phyloP scores from a whole-genome alignment of 1,140 invertebrate genomes.

The Drosophila sechellia region DNA sequence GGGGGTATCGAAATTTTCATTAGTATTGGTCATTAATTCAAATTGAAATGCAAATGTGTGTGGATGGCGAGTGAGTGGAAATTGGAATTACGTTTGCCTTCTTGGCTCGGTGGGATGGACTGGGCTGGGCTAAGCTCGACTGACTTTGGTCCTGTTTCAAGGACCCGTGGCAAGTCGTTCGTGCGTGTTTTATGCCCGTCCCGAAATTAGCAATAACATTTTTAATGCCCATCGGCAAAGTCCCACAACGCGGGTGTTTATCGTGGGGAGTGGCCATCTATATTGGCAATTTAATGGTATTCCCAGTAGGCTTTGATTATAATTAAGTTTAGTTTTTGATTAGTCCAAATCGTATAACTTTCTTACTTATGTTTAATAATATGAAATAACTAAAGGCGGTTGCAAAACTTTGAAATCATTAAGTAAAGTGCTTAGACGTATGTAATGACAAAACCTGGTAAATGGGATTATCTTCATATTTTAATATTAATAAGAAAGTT shows the following conservation, averaged over 20 bases:
- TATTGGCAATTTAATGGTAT: slow-evolving; percentile 34
- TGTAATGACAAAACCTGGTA: too few species aligned
- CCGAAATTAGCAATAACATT: slow-evolving; percentile 80
- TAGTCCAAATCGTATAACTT: neutral
- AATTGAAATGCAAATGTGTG: slow-evolving; percentile 79
- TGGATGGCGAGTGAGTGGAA: slow-evolving; percentile 39
- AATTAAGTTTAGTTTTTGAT: slow-evolving; percentile 15
- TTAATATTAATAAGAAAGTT: neutral
- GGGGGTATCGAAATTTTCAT: slow-evolving; percentile 64
- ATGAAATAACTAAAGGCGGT: too few species aligned
- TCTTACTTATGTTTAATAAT: too few species aligned
- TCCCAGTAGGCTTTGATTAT: slow-evolving; percentile 15
- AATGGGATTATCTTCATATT: too few species aligned
- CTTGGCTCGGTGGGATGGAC: slow-evolving; percentile 1
- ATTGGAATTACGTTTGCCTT: slow-evolving; percentile 47
- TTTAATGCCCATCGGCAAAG: slow-evolving; percentile 65
- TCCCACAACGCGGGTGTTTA: slow-evolving; percentile 4
- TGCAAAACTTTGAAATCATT: too few species aligned
- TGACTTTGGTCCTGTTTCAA: slow-evolving; percentile 8
- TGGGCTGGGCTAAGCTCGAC: slow-evolving; percentile 4
- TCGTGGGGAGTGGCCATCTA: slow-evolving; percentile 2
- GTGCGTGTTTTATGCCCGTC: slow-evolving; percentile 70
- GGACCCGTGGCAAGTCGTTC: slow-evolving; percentile 36
- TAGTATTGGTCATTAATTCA: slow-evolving; percentile 82
- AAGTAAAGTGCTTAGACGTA: too few species aligned